Evolutionary conservation across 2,888 invertebrate species (phyloP), one percentile per base, ranked within the genome.

Genomic region (Linnaemya vulpina): DNA sequence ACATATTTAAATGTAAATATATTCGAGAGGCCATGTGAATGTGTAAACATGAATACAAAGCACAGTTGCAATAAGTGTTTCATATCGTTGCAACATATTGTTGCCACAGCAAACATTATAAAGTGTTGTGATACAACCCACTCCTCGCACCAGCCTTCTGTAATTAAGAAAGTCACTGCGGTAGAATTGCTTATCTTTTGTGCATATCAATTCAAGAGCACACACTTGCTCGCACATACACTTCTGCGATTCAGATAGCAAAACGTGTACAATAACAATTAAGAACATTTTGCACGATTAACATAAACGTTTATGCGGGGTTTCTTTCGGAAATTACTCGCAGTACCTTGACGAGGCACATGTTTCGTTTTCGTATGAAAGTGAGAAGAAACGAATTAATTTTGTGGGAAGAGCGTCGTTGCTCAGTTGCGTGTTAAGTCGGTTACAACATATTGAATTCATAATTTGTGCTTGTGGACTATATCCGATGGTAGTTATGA

Each of bases 291-390:
- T 62, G n/a, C 25, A 40, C 74, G 62, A 49, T 74, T 62, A 38
- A 51, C 38, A 74, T 62, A 74, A 74, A 74, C 62, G 62, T 74
- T 62, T 74, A 74, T 74, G 38, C 62, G 35, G n/a, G n/a, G n/a
- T n/a, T n/a, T n/a, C 38, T 68, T 51, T 46, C 20, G 13, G 46
- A 22, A 30, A 49, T 30, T 55, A 15, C 49, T 30, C 9, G 2
- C 7, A 15, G 8, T 51, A 9, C 25, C 40, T 13, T n/a, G 25
- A 10, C 65, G 30, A 22, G 17, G n/a, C 35, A 20, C 20, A 51
- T 35, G 15, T 20, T 67, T 53, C 40, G 2, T 3, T 9, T 51
- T 67, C 20, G 20, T 49, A 8, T 22, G 13, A 35, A 68, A 11
- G 8, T 17, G 15, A 7, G 20, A 8, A 51, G 11, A 22, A 62